These are phyloP conservation scores for Anguilla rostrata DNA, from an alignment of 2,113 vertebrate genomes.

Conservation along the genomic window DNA sequence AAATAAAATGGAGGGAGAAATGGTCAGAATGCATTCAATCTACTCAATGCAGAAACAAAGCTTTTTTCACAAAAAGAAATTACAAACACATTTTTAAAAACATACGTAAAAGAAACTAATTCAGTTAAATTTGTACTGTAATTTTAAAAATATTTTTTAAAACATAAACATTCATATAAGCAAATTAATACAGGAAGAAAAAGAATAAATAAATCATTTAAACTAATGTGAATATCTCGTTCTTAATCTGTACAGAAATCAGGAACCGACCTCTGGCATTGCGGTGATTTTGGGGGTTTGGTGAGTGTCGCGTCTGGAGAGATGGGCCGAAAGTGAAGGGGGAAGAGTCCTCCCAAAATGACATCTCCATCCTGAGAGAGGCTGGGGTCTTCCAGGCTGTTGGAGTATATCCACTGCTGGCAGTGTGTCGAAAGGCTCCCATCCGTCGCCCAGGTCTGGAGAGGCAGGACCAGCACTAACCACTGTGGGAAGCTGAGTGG, in stretches of 20 bases:
- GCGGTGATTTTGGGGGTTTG: constrained; percentile 36
- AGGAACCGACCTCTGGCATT: constrained; percentile 56
- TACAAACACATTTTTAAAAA: no score
- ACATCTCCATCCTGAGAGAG: constrained; percentile 64
- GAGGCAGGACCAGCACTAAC: background rate
- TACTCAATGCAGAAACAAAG: no score
- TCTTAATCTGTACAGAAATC: background rate
- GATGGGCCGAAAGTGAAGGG: constrained; percentile 45
- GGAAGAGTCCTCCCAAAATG: constrained; percentile 63
- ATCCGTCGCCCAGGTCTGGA: constrained; percentile 31
- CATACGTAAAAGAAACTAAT: no score
- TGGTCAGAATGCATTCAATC: no score
- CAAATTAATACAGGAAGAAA: background rate
- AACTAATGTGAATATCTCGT: background rate
- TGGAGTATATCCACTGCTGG: constrained; percentile 42
- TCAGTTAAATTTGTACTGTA: no score
- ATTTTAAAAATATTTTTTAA: no score
- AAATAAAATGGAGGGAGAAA: no score
- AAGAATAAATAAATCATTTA: background rate
- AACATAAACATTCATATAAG: background rate
- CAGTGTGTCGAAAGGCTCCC: constrained; percentile 43
- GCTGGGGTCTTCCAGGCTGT: constrained; percentile 28
- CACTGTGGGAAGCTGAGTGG: background rate
- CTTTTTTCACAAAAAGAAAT: no score
- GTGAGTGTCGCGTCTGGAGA: constrained; percentile 46